Conservation (phyloP, 1,140 invertebrate genomes). For the Harpegnathos saltator region DNA sequence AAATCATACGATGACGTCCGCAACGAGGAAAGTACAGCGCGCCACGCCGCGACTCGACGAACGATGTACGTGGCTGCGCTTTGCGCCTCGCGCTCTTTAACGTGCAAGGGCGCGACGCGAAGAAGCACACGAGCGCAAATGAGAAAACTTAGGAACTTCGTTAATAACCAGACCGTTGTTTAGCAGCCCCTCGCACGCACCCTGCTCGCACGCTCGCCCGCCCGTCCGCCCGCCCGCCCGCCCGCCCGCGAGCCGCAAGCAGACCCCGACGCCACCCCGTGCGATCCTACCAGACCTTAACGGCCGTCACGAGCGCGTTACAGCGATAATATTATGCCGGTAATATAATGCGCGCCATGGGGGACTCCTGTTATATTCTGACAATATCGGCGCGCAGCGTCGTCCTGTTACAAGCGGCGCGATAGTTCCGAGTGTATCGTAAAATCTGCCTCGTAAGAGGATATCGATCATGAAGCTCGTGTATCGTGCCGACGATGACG, state of each 20-base stretch:
- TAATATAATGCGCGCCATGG: constrained; percentile 47
- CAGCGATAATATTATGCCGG: constrained; percentile 52
- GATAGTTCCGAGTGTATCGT: constrained; percentile 63
- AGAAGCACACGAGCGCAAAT: constrained; percentile 53
- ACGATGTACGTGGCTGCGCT: background rate
- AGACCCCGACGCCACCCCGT: background rate
- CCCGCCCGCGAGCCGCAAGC: constrained; percentile 26
- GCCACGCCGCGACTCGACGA: background rate
- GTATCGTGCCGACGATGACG: background rate
- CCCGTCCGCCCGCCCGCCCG: constrained; percentile 1
- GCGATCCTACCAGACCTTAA: constrained; percentile 59
- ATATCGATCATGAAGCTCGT: constrained; percentile 65
- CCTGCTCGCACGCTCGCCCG: background rate
- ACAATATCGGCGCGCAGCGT: constrained; percentile 45
- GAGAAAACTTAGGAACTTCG: constrained; percentile 73
- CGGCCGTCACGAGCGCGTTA: constrained; percentile 59
- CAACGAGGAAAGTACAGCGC: constrained; percentile 35
- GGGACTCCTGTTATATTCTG: constrained; percentile 51
- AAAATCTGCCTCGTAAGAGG: constrained; percentile 61
- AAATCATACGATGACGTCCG: background rate
- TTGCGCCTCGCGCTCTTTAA: constrained; percentile 39
- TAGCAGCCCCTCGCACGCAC: constrained; percentile 49
- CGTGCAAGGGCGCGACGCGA: constrained; percentile 39
- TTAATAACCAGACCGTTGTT: constrained; percentile 70
- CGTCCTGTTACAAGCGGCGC: constrained; percentile 46